Evolutionary conservation across 2,888 invertebrate genomes (phyloP).

Genomic region (Mythimna ferrago): DNA sequence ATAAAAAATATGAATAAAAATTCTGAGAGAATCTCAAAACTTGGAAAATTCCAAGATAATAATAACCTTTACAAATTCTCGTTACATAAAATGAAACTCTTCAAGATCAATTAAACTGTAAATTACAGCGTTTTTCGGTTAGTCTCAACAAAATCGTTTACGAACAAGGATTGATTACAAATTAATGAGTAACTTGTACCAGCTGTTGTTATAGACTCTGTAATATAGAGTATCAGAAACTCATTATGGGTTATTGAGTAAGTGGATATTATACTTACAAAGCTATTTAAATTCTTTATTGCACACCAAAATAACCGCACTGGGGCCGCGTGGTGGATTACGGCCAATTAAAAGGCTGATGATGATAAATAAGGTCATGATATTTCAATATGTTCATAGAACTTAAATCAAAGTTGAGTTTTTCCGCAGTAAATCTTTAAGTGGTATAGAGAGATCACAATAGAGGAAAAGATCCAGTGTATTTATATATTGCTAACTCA

Average conservation of each 20-base stretch:
- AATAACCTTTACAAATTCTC: neutral
- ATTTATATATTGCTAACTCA: no score
- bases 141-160: neutral
- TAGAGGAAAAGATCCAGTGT: no score
- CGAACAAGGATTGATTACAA: slow-evolving; percentile 42
- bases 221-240: neutral
- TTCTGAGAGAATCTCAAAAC: neutral
- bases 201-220: neutral
- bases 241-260: slow-evolving; percentile 10
- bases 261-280: neutral
- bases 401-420: no score
- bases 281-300: no score
- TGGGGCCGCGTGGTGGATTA: no score
- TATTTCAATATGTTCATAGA: no score
- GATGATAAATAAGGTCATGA: no score
- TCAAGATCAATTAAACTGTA: slow-evolving; percentile 11
- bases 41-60: no score
- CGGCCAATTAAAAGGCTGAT: no score
- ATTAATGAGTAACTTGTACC: slow-evolving; percentile 28
- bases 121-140: slow-evolving; percentile 4
- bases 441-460: no score
- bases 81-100: neutral
- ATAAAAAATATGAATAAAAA: neutral
- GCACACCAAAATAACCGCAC: no score
- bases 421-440: no score